These are phyloP conservation scores for Triplophysa bombifrons DNA, from an alignment of 2,797 vertebrate species.

Conservation along the genomic window DNA sequence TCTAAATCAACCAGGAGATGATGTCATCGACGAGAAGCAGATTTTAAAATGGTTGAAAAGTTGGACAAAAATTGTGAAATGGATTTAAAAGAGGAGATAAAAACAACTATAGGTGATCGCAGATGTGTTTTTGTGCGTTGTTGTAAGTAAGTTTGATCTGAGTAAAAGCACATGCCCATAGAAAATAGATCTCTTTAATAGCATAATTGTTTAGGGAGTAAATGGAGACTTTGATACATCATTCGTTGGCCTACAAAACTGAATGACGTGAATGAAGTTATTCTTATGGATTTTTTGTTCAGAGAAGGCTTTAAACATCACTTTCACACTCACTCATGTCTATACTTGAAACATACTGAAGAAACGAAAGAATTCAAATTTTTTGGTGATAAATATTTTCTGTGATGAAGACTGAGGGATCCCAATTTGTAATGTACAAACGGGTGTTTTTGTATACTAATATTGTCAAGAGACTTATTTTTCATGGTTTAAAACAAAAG, in stretches of 20 bases:
- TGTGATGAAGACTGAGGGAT: background rate
- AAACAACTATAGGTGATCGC: background rate
- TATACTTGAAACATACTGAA: constrained; percentile 2
- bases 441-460: background rate
- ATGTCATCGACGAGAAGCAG: background rate
- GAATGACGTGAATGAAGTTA: background rate
- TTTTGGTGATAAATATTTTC: background rate
- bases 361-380: background rate
- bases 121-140: background rate
- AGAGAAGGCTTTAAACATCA: background rate
- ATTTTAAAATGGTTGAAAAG: background rate
- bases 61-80: background rate
- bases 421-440: background rate
- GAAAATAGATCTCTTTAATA: background rate
- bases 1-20: constrained; percentile 58
- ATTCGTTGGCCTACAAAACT: background rate
- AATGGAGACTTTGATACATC: background rate
- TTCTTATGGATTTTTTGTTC: background rate
- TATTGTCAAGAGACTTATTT: background rate
- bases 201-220: background rate
- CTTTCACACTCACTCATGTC: constrained; percentile 1
- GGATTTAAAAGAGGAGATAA: constrained; percentile 8
- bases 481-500: background rate
- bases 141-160: constrained; percentile 30
- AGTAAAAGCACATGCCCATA: background rate